Conservation (phyloP, 1,140 invertebrate species). For the Lasioglossum albipes region DNA sequence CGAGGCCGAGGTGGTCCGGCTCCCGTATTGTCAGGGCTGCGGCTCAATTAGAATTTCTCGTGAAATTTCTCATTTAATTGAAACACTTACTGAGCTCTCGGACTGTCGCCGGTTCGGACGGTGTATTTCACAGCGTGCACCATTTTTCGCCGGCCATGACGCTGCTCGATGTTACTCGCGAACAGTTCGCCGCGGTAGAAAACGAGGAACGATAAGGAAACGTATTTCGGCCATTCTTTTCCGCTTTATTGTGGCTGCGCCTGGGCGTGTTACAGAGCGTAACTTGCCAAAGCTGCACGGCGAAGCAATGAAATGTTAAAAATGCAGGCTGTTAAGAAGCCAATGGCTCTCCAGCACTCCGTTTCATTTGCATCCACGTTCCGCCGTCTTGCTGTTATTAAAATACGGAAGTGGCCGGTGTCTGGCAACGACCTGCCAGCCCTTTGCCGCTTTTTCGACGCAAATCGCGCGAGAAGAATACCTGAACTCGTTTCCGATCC, state of each 20-base stretch:
- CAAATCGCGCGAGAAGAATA: neutral
- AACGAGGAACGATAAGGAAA: conserved; percentile 53
- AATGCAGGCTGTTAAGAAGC: conserved; percentile 32
- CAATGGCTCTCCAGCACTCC: conserved; percentile 20
- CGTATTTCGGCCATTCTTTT: conserved; percentile 50
- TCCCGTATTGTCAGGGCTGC: conserved; percentile 62
- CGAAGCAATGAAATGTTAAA: conserved; percentile 42
- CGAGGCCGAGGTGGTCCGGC: conserved; percentile 11
- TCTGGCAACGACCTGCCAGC: conserved; percentile 6
- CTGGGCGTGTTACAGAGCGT: conserved; percentile 15
- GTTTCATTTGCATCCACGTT: conserved; percentile 35
- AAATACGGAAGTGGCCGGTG: conserved; percentile 9
- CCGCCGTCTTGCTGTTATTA: conserved; percentile 16
- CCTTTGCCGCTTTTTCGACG: neutral
- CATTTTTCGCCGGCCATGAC: conserved; percentile 51
- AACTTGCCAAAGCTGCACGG: conserved; percentile 22
- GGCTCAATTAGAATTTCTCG: conserved; percentile 74
- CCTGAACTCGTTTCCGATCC: conserved; percentile 4
- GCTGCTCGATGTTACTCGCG: neutral
- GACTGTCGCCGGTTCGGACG: conserved; percentile 21
- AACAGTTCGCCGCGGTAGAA: conserved; percentile 12
- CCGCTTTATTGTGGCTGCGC: conserved; percentile 49
- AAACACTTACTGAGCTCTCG: conserved; percentile 31
- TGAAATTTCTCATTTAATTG: conserved; percentile 69
- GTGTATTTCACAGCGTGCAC: neutral